These are phyloP conservation scores for Pseudopodoces humilis DNA, from an alignment of 2,113 vertebrate genomes.

Conservation along the genomic window DNA sequence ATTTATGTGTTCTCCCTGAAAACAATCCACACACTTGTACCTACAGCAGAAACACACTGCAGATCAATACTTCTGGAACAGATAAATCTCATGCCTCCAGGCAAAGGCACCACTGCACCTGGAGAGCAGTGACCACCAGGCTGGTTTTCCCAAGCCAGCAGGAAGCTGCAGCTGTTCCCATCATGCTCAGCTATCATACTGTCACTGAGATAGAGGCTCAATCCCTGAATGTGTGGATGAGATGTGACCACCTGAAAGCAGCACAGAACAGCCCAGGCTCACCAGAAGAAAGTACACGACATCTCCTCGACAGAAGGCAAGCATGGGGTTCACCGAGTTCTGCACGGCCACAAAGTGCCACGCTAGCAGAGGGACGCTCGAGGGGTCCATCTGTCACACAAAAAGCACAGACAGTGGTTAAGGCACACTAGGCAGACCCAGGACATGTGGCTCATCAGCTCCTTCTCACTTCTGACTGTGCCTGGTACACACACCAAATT, in stretches of 20 bases:
- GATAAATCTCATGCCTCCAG: neutral
- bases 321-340: constrained; percentile 88
- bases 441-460: neutral
- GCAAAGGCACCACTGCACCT: neutral
- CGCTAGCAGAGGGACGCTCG: constrained; percentile 91
- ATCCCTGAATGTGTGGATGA: neutral
- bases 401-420: neutral
- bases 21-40: neutral
- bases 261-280: neutral
- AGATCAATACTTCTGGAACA: neutral
- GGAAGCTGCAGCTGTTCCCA: neutral
- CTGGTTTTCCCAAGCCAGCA: neutral
- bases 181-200: neutral
- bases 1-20: neutral
- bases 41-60: neutral
- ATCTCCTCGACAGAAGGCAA: constrained; percentile 95
- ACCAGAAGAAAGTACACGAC: constrained; percentile 94
- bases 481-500: neutral
- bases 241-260: neutral
- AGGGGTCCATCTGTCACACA: constrained; percentile 86
- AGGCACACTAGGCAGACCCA: neutral
- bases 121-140: neutral
- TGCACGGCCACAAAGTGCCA: constrained; percentile 95
- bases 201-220: neutral
- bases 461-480: neutral